phyloP scores from a whole-genome alignment of 2,797 vertebrate genomes.

The Chrysolophus pictus region DNA sequence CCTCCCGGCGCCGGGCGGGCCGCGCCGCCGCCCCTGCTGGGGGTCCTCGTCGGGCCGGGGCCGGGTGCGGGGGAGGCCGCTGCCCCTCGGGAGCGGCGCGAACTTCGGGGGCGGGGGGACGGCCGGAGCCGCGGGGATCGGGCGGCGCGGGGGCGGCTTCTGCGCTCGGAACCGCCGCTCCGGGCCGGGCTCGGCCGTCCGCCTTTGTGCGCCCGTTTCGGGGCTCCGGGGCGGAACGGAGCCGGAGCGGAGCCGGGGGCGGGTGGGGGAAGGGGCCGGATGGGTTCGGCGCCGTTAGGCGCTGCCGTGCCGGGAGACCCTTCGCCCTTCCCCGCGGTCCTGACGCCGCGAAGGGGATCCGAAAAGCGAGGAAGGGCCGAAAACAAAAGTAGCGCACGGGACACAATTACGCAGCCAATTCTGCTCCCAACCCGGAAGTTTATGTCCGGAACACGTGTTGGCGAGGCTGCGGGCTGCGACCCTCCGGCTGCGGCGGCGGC shows the following conservation, averaged over 20 bases:
- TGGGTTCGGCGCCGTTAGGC: not conserved
- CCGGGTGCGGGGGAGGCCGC: too few relatives aligned
- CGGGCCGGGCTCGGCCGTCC: not conserved
- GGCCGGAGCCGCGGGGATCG: not conserved
- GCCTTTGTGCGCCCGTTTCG: conserved; percentile 30
- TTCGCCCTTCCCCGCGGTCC: not conserved
- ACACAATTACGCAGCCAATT: conserved; percentile 77
- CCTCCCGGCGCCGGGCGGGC: not conserved
- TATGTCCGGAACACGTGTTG: conserved; percentile 86
- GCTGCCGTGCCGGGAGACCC: not conserved
- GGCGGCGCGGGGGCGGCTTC: not conserved
- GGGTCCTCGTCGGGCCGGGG: not conserved
- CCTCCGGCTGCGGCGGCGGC: not conserved
- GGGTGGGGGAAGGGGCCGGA: too few relatives aligned
- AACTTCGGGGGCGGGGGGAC: too few relatives aligned
- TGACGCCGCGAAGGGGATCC: not conserved
- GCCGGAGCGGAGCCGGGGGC: not conserved
- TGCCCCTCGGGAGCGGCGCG: too few relatives aligned
- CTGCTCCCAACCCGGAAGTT: conserved; percentile 83
- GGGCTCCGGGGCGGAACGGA: not conserved
- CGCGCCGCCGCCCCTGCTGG: not conserved
- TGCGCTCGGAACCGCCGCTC: too few relatives aligned
- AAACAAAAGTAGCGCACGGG: conserved; percentile 66
- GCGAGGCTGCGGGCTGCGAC: conserved; percentile 62
- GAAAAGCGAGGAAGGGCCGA: conserved; percentile 17